Evolutionary conservation across 64 coral and sea anemone species (phyloP).

Genomic region (Pocillopora verrucosa): DNA sequence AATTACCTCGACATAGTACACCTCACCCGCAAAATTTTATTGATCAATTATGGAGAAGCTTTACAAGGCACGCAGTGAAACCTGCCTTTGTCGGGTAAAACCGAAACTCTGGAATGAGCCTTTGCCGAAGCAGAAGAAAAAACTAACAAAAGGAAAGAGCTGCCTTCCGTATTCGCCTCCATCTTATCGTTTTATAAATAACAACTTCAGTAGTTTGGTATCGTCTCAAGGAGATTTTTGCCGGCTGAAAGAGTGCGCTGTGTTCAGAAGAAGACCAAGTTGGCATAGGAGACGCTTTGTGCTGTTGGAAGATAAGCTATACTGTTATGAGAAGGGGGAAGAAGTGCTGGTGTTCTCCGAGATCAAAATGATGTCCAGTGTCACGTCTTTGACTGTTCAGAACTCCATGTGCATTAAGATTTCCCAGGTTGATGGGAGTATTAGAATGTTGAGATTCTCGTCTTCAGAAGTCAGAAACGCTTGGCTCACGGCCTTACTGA

Average conservation of each 20-base stretch:
- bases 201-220: background rate
- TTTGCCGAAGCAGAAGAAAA: background rate
- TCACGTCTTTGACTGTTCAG: background rate
- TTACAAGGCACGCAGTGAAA: slow-evolving; percentile 17
- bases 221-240: background rate
- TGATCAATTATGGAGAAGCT: background rate
- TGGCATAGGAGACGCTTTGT: slow-evolving; percentile 16
- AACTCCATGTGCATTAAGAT: background rate
- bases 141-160: background rate
- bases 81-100: background rate
- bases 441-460: background rate
- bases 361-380: background rate
- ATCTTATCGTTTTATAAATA: background rate
- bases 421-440: background rate
- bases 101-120: background rate
- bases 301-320: slow-evolving; percentile 28
- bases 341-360: background rate
- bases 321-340: slow-evolving; percentile 21
- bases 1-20: background rate
- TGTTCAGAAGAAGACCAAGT: background rate
- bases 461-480: slow-evolving; percentile 1
- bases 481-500: background rate
- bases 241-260: background rate
- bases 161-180: background rate
- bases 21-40: background rate